phyloP scores from a whole-genome alignment of 1,140 invertebrate species.

The Paraescarpia echinospica region DNA sequence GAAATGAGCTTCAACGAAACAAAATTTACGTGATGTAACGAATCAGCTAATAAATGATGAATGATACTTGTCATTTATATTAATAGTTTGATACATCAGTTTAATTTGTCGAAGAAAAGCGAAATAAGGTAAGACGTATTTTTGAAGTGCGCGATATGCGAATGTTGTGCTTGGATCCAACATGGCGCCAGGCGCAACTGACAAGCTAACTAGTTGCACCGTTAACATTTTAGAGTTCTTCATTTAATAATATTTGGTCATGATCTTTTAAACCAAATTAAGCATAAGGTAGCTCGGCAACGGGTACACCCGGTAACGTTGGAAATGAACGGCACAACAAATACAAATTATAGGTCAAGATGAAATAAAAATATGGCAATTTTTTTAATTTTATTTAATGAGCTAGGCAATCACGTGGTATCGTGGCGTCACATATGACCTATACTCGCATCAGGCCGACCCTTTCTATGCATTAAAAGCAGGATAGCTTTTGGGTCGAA shows the following conservation, averaged over 20 bases:
- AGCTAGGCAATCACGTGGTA: too few species aligned
- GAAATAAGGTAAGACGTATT: background rate
- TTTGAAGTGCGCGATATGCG: background rate
- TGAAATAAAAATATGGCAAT: too few species aligned
- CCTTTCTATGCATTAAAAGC: too few species aligned
- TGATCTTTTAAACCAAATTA: background rate
- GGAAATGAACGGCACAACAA: too few species aligned
- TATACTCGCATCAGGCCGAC: too few species aligned
- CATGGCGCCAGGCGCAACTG: background rate
- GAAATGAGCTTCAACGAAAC: background rate
- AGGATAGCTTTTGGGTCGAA: too few species aligned
- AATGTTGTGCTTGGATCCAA: conserved; percentile 5
- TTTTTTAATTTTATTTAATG: too few species aligned
- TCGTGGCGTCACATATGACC: too few species aligned
- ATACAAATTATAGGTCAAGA: too few species aligned
- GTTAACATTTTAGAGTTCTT: background rate
- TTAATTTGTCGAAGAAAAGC: conserved; percentile 8
- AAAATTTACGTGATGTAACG: background rate
- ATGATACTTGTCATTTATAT: background rate
- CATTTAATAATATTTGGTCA: background rate
- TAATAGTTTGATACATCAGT: background rate
- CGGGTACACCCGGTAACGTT: too few species aligned
- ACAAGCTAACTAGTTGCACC: too few species aligned
- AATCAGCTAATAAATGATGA: background rate
- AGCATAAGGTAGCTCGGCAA: background rate